These are phyloP conservation scores for Toxonevra muliebris DNA, from an alignment of 2,888 invertebrate genomes.

Conservation along the genomic window DNA sequence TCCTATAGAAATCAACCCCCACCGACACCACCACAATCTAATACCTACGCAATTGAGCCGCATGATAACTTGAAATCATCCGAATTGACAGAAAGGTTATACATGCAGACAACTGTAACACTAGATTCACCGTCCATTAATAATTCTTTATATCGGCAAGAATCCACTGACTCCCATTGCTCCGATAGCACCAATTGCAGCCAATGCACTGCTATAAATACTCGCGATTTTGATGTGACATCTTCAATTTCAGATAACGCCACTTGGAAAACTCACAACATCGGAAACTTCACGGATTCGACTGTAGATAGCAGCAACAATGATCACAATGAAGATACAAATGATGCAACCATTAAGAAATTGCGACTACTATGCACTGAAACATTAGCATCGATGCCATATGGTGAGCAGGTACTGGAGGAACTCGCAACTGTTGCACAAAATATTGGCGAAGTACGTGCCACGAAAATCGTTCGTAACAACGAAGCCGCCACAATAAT, in stretches of 20 bases:
- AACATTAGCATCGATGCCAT: slow-evolving; percentile 74
- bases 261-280: slow-evolving; percentile 27
- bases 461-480: slow-evolving; percentile 34
- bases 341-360: slow-evolving; percentile 63
- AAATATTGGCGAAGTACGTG: slow-evolving; percentile 56
- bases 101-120: slow-evolving; percentile 3
- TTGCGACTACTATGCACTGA: slow-evolving; percentile 74
- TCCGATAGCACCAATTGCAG: slow-evolving; percentile 73
- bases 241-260: slow-evolving; percentile 45
- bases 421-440: slow-evolving; percentile 74
- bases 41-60: slow-evolving; percentile 7
- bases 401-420: slow-evolving; percentile 74
- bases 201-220: slow-evolving; percentile 72
- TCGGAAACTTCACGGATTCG: slow-evolving; percentile 20
- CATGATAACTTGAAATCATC: slow-evolving; percentile 15
- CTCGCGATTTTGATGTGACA: slow-evolving; percentile 39
- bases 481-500: slow-evolving; percentile 51
- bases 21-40: slow-evolving; percentile 22
- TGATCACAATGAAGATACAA: slow-evolving; percentile 35
- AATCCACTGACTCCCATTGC: slow-evolving; percentile 71
- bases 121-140: slow-evolving; percentile 12
- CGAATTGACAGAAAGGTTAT: slow-evolving; percentile 14
- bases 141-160: slow-evolving; percentile 65
- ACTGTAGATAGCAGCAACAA: slow-evolving; percentile 29
- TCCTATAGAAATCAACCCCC: slow-evolving; percentile 24